phyloP scores from a whole-genome alignment of 2,797 vertebrate genomes.

The Pangasius macronema region DNA sequence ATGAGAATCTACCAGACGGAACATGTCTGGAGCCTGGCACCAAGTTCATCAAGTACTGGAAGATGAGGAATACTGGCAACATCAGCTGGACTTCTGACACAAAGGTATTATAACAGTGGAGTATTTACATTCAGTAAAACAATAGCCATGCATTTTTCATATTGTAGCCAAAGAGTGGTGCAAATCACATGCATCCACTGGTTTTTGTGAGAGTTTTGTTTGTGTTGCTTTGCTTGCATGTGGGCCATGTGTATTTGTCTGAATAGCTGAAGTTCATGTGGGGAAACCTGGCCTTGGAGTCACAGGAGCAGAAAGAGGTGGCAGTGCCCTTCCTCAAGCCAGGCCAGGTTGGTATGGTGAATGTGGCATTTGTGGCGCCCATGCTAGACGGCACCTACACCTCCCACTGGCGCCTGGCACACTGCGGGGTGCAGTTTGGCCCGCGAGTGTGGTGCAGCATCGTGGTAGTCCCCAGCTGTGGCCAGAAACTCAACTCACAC shows the following conservation, averaged over 20 bases:
- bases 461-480: conserved; percentile 83
- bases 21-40: conserved; percentile 90
- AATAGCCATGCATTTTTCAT: background rate
- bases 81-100: conserved; percentile 94
- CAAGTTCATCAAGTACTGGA: conserved; percentile 98
- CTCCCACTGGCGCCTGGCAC: conserved; percentile 96
- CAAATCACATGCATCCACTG: conserved; percentile 57
- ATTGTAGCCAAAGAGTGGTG: conserved; percentile 37
- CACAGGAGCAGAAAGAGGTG: conserved; percentile 84
- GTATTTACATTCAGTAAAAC: background rate
- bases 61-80: conserved; percentile 95
- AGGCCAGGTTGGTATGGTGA: conserved; percentile 90
- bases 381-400: conserved; percentile 93
- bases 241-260: conserved; percentile 62
- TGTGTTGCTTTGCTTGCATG: conserved; percentile 60
- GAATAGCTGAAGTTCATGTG: conserved; percentile 97
- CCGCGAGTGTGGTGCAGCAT: conserved; percentile 98
- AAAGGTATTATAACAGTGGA: conserved; percentile 79
- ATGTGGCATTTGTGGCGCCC: conserved; percentile 91
- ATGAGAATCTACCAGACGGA: conserved; percentile 98
- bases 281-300: conserved; percentile 92
- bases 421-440: conserved; percentile 93
- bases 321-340: conserved; percentile 87
- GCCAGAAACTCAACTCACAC: conserved; percentile 62
- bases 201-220: conserved; percentile 60